phyloP scores from a whole-genome alignment of 2,113 vertebrate species.

The Hylia prasina region DNA sequence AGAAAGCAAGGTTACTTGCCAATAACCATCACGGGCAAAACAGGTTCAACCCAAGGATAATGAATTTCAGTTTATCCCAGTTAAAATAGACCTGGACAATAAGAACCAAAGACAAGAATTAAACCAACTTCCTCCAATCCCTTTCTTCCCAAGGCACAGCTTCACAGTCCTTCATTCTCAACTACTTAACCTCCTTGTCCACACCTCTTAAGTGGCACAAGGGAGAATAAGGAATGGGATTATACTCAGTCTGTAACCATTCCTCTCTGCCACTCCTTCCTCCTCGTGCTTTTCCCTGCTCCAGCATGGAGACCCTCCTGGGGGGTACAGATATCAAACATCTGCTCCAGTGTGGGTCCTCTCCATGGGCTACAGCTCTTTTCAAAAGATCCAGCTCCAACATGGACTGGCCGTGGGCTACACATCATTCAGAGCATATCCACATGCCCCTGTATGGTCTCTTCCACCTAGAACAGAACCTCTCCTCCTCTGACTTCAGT shows the following conservation, averaged over 20 bases:
- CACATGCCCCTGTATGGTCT: rapidly evolving
- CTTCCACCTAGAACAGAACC: neutral
- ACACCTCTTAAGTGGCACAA: neutral
- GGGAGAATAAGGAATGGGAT: rapidly evolving
- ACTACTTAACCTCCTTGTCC: neutral
- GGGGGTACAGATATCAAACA: neutral
- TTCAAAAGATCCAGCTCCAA: neutral
- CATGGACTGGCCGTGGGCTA: rapidly evolving
- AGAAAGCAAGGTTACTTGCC: neutral
- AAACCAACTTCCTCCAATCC: neutral
- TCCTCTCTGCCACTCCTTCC: neutral
- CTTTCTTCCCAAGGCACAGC: neutral
- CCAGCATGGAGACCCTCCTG: neutral
- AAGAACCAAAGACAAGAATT: neutral
- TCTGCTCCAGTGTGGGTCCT: neutral
- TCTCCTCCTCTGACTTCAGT: neutral
- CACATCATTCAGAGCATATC: neutral
- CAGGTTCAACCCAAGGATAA: neutral
- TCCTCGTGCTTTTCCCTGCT: neutral
- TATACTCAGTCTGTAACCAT: rapidly evolving
- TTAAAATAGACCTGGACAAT: neutral
- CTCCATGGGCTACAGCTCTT: neutral
- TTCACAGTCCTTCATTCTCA: neutral
- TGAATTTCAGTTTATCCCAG: neutral
- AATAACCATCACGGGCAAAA: neutral